Percentiles rank a stretch among this genome's conserved stretches.
Evolutionary conservation across 2,888 invertebrate species (phyloP).

Genomic region (Melieria crassipennis): DNA sequence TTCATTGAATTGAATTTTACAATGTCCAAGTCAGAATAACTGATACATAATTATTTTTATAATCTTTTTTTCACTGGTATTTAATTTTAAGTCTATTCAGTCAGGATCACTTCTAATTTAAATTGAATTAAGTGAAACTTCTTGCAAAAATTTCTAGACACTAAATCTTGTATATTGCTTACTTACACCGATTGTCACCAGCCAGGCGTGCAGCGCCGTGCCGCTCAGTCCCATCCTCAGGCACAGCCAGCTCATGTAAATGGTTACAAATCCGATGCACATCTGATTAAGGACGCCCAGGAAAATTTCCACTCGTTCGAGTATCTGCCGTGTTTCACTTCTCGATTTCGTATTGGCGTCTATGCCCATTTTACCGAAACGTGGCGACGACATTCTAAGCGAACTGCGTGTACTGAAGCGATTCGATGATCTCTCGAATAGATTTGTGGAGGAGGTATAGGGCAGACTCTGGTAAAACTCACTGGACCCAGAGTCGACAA

Average conservation of each 20-base stretch:
- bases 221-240: constrained; percentile 49
- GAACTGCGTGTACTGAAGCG: constrained; percentile 7
- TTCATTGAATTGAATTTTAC: too few relatives aligned
- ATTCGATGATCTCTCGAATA: constrained; percentile 21
- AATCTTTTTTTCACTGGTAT: too few relatives aligned
- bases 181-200: constrained; percentile 62
- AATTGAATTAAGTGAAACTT: not conserved
- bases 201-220: constrained; percentile 58
- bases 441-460: constrained; percentile 35
- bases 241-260: constrained; percentile 59
- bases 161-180: not conserved
- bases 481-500: constrained; percentile 18
- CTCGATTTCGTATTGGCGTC: constrained; percentile 38
- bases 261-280: constrained; percentile 61
- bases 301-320: constrained; percentile 50
- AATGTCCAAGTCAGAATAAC: too few relatives aligned
- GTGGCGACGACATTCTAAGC: constrained; percentile 24
- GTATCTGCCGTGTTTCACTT: constrained; percentile 44
- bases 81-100: not conserved
- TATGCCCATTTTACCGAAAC: constrained; percentile 47
- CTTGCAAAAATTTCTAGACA: not conserved
- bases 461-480: constrained; percentile 39
- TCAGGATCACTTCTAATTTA: not conserved
- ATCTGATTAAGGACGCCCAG: constrained; percentile 59
- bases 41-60: too few relatives aligned